phyloP scores from a whole-genome alignment of 2,113 vertebrate genomes.

The Rhea pennata region DNA sequence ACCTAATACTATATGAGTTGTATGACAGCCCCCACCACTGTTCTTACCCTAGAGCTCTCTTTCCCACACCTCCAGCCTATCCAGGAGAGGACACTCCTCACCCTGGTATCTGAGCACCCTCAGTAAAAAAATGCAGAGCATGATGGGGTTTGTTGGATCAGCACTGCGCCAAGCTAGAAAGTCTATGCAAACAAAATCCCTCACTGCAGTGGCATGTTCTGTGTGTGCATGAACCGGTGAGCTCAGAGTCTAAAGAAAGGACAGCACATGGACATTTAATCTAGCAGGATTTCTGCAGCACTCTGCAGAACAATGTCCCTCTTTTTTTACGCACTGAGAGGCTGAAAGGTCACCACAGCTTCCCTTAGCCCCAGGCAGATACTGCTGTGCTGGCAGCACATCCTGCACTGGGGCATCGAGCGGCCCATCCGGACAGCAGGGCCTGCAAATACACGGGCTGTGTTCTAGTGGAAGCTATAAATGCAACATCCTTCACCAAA shows the following conservation, averaged over 20 bases:
- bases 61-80: background rate
- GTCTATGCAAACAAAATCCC: background rate
- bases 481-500: background rate
- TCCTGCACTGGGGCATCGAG: background rate
- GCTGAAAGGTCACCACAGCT: background rate
- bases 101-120: background rate
- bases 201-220: accelerated
- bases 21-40: accelerated
- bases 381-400: background rate
- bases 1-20: background rate
- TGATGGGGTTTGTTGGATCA: background rate
- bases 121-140: background rate
- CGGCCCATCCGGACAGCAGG: background rate
- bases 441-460: accelerated
- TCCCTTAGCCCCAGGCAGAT: accelerated
- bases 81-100: background rate
- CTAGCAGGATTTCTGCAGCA: background rate
- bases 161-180: background rate
- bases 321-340: background rate
- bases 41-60: background rate
- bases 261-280: background rate
- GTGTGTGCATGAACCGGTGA: background rate
- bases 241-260: background rate
- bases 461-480: background rate
- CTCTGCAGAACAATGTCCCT: background rate